Conservation (phyloP, 2,797 vertebrate genomes). For the Hylomyscus alleni region DNA sequence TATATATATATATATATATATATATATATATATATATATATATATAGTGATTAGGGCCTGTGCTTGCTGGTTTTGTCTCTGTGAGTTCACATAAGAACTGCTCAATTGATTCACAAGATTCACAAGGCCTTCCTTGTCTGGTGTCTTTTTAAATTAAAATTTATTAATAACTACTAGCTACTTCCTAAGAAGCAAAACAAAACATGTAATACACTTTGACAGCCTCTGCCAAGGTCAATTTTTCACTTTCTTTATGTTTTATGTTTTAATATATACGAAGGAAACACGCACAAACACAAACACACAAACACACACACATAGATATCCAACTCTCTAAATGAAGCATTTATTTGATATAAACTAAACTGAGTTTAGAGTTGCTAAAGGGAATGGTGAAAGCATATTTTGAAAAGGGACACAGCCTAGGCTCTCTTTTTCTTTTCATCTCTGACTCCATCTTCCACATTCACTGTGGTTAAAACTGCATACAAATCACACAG, state of each 20-base stretch:
- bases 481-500: not conserved
- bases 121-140: not conserved
- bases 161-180: not conserved
- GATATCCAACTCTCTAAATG: not conserved
- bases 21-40: too few relatives aligned
- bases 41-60: not conserved
- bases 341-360: not conserved
- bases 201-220: not conserved
- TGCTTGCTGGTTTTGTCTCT: not conserved
- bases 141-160: not conserved
- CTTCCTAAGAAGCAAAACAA: not conserved
- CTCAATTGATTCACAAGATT: not conserved
- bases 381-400: not conserved
- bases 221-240: not conserved
- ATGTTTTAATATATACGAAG: constrained; percentile 26
- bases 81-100: not conserved
- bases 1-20: too few relatives aligned
- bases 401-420: not conserved
- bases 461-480: not conserved
- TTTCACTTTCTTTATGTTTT: not conserved
- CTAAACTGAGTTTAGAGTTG: not conserved
- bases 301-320: not conserved
- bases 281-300: not conserved
- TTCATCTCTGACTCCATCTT: not conserved
- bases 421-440: not conserved